Percentiles rank a stretch among this genome's conserved stretches.
phyloP scores from a whole-genome alignment of 2,888 invertebrate genomes.

The Perdita meconis region DNA sequence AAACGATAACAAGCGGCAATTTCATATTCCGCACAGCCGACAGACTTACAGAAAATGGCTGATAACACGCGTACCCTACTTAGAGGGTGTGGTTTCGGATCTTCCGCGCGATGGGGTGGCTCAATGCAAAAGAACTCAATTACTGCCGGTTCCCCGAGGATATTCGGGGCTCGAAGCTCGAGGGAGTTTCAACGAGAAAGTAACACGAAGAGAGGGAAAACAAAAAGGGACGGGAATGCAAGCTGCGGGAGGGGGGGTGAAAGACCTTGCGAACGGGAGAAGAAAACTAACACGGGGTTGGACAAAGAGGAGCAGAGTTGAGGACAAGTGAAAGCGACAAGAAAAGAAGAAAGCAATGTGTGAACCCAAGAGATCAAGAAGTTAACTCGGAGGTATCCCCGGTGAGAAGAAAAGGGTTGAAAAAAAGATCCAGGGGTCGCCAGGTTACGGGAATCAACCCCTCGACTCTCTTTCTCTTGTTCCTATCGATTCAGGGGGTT shows the following conservation, averaged over 20 bases:
- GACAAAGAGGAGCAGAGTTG: slow-evolving; percentile 3
- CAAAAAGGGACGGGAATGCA: slow-evolving; percentile 29
- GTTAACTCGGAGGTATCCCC: slow-evolving; percentile 1
- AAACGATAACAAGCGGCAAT: not conserved
- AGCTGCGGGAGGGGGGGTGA: not conserved
- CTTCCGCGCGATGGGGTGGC: slow-evolving; percentile 1
- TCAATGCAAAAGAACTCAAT: slow-evolving; percentile 73
- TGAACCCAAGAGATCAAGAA: slow-evolving; percentile 7
- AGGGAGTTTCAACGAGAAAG: slow-evolving; percentile 11
- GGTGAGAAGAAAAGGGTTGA: slow-evolving; percentile 23
- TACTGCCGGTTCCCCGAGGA: slow-evolving; percentile 57
- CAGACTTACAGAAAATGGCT: not conserved
- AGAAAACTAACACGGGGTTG: slow-evolving; percentile 21
- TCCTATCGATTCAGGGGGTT: slow-evolving; percentile 83
- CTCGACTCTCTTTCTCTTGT: slow-evolving; percentile 74
- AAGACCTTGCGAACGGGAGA: not conserved
- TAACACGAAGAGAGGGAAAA: slow-evolving; percentile 10
- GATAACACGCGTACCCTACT: slow-evolving; percentile 6
- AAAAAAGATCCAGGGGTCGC: slow-evolving; percentile 1
- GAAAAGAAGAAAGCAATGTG: not conserved
- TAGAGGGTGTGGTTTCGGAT: slow-evolving; percentile 35
- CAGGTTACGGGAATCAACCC: slow-evolving; percentile 54
- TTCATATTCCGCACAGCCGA: not conserved
- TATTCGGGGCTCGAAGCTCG: slow-evolving; percentile 22
- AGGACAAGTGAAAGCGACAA: not conserved